phyloP scores from a whole-genome alignment of 2,888 invertebrate species.

The Craniophora ligustri region DNA sequence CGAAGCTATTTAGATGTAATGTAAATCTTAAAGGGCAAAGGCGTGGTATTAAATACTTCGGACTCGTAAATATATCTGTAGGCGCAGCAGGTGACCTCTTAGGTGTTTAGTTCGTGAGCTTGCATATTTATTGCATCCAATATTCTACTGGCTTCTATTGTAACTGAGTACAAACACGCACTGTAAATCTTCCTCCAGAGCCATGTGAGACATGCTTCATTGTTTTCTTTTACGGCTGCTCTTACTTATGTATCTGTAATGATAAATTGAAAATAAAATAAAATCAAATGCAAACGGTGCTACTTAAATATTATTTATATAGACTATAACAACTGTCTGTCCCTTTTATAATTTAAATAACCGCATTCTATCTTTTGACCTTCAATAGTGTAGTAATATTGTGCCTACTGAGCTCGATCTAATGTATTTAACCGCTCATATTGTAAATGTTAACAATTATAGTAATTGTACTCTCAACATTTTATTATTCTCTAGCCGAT shows the following conservation, averaged over 20 bases:
- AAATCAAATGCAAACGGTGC: slow-evolving; percentile 20
- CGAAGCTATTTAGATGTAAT: slow-evolving; percentile 78
- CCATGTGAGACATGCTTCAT: slow-evolving; percentile 48
- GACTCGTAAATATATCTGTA: slow-evolving; percentile 81
- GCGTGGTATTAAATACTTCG: slow-evolving; percentile 75
- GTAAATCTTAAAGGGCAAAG: slow-evolving; percentile 84
- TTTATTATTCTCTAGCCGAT: slow-evolving; percentile 41
- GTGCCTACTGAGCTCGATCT: slow-evolving; percentile 26
- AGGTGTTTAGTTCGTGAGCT: slow-evolving; percentile 80
- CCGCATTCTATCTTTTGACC: slow-evolving; percentile 55
- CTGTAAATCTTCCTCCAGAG: slow-evolving; percentile 60
- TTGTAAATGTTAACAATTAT: slow-evolving; percentile 52
- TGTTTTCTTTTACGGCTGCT: slow-evolving; percentile 42
- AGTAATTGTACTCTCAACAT: slow-evolving; percentile 40
- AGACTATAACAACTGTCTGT: slow-evolving; percentile 30
- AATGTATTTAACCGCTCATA: slow-evolving; percentile 38
- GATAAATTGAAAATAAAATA: slow-evolving; percentile 20
- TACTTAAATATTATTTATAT: slow-evolving; percentile 36
- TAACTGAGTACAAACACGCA: slow-evolving; percentile 53
- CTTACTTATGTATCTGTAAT: slow-evolving; percentile 21
- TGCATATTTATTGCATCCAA: slow-evolving; percentile 77
- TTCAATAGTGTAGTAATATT: slow-evolving; percentile 37
- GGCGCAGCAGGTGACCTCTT: slow-evolving; percentile 85
- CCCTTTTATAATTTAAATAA: slow-evolving; percentile 49
- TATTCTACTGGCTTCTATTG: slow-evolving; percentile 57